phyloP scores from a whole-genome alignment of 2,888 invertebrate species.

The Atherix ibis region DNA sequence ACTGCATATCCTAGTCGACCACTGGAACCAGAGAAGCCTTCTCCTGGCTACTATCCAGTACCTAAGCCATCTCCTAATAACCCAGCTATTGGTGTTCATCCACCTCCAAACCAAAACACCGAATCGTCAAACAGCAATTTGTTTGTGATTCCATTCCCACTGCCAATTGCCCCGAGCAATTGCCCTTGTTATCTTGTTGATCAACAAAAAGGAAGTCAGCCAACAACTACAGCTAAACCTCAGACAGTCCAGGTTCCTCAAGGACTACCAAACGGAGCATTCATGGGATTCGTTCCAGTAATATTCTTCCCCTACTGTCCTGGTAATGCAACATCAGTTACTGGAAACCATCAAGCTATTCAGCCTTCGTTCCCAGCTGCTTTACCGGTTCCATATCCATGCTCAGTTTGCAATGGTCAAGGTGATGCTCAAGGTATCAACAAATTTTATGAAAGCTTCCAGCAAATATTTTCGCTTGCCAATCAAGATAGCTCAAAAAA shows the following conservation, averaged over 20 bases:
- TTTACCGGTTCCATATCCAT: conserved; percentile 44
- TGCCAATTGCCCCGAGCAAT: conserved; percentile 40
- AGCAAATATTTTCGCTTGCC: neutral
- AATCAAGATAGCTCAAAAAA: no score
- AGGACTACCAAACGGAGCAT: conserved; percentile 38
- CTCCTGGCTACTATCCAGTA: conserved; percentile 13
- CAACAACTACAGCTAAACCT: conserved; percentile 18
- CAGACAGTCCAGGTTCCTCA: conserved; percentile 22
- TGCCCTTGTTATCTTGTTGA: conserved; percentile 49
- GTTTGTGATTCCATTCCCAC: conserved; percentile 35
- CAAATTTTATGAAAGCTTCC: no score
- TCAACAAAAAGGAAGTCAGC: conserved; percentile 30
- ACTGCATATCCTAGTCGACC: conserved; percentile 12
- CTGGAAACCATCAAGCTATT: conserved; percentile 23
- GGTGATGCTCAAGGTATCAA: no score
- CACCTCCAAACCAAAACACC: conserved; percentile 22
- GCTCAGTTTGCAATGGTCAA: conserved; percentile 37
- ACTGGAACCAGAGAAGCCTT: conserved; percentile 13
- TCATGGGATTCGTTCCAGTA: conserved; percentile 54
- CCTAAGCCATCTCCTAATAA: conserved; percentile 18
- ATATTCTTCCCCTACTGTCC: conserved; percentile 54
- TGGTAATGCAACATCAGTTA: conserved; percentile 23
- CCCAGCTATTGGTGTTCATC: conserved; percentile 31
- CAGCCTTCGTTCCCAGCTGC: conserved; percentile 44
- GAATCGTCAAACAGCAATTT: conserved; percentile 11